These are phyloP conservation scores for Psophia crepitans DNA, from an alignment of 2,113 vertebrate species.

Conservation along the genomic window DNA sequence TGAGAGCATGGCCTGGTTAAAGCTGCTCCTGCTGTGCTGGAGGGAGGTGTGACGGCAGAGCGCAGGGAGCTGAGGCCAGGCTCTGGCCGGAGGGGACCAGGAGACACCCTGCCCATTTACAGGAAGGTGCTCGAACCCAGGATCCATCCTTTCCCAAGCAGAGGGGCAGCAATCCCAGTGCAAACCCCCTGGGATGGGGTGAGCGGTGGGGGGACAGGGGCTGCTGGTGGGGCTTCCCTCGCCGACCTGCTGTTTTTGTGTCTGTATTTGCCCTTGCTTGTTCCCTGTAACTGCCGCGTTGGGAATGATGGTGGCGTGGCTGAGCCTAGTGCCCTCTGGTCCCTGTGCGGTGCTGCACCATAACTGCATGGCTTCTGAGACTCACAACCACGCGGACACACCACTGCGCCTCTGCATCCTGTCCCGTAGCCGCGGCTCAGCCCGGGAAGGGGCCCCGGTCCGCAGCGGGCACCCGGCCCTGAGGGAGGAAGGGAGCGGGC, in stretches of 20 bases:
- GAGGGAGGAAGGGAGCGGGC: neutral
- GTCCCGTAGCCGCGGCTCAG: neutral
- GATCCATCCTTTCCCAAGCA: neutral
- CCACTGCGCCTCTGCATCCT: conserved; percentile 24
- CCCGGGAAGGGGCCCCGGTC: neutral
- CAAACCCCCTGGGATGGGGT: rapidly evolving
- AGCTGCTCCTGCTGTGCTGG: neutral
- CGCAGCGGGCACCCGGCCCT: neutral
- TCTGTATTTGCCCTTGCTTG: conserved; percentile 59
- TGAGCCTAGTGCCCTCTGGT: conserved; percentile 25
- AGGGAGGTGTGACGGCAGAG: neutral
- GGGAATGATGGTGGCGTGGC: conserved; percentile 47
- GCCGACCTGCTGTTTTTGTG: neutral
- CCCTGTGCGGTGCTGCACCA: conserved; percentile 64
- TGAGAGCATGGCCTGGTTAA: neutral
- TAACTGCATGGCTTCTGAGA: conserved; percentile 74
- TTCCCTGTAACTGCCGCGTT: conserved; percentile 13
- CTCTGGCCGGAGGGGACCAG: neutral
- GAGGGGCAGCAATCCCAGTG: neutral
- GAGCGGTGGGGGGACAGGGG: neutral
- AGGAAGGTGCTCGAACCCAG: neutral
- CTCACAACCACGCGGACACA: conserved; percentile 51
- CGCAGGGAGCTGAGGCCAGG: neutral
- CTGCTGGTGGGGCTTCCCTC: neutral
- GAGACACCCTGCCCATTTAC: neutral